Base-by-base conservation (phyloP, 1,140 invertebrate species). In the Bombus terrestris region DNA sequence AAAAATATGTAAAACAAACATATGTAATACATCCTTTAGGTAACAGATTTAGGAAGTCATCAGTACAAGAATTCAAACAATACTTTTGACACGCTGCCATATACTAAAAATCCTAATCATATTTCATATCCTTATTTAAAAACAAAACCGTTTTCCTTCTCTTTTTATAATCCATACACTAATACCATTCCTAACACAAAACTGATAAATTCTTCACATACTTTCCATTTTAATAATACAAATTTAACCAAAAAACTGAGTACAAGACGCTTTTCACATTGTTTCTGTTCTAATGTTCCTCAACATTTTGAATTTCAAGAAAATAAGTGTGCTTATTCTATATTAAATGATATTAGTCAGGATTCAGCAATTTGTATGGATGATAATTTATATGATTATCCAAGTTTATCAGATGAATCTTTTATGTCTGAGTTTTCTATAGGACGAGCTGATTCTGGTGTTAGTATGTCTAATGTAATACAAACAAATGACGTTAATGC, bases 311-410 rank as follows among this genome's bases (percentile, higher is more conserved):
- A 83, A 75, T 2, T 28, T 22, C 85, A 90, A 73, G 57, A 81
- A 59, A 84, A 41, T 78, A 57, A 47, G 5, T 69, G 39, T 37
- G 81, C 43, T 41, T 59, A 85, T 32, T 66, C 78, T 2, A 41
- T 85, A 32, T 28, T 73, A 59, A 72, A 82, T 72, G 83, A 88
- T 81, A 74, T 74, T 37, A 92, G 88, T 77, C 83, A 90, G 39
- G 93, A 93, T 85, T 94, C 93, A 8, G 92, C 87, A 15, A 92
- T 93, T 79, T 92, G 41, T 76, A 92, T 93, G 86, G 87, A 93
- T 71, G 86, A 90, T 88, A 83, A 90, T 81, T 91, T 77, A 35
- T 85, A 81, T 9, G 81, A 89, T 86, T 59, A 78, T n/a, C 22
- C 78, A 62, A 89, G 80, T 82, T 69, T 86, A 10, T 53, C 79